Base-by-base conservation (phyloP, 2,888 invertebrate genomes). In the Camponotus fellah region DNA sequence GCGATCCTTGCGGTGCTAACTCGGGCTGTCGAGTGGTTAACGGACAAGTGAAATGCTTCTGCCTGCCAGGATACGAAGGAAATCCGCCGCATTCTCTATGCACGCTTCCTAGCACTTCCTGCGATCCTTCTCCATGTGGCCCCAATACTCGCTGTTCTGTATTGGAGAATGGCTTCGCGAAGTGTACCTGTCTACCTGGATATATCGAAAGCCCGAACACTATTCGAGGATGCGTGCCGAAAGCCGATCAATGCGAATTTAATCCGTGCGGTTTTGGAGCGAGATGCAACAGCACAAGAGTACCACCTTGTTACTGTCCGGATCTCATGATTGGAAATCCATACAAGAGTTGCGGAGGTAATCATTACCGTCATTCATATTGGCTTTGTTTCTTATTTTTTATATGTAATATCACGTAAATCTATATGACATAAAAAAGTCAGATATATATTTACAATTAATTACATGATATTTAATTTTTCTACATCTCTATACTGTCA, bases 161-260 rank as follows among this genome's bases (percentile, higher is more conserved):
- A 72, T 95, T 98, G 75, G 95, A 96, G 76, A 98, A 97, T 90
- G 98, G 98, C 76, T 97, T 98, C 93, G 97, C 98, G 0, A 98
- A 98, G 95, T 99, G 99, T 92, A 98, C 98, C 34, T 99, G 98
- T 92, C 95, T 97, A 83, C 96, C 97, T 66, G 98, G 98, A 26
- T 98, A 96, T 94, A 96, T 98, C 56, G 98, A 98, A 95, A 98
- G 97, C 94, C 98, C 98, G 0, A 98, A 98, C 92, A 98, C 98
- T 0, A 97, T 98, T 62, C 96, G 98, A 92, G 98, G 98, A 64
- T 98, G 98, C 91, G 95, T 98, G 8, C 97, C 97, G 93, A 96
- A 97, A 85, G 96, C 96, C 82, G 97, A 98, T 94, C 97, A 97
- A 9, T 98, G 98, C 91, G 97, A 97, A 92, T 97, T 98, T 1